Evolutionary conservation across 2,113 vertebrate species (phyloP).

Genomic region (Lophura nycthemera): DNA sequence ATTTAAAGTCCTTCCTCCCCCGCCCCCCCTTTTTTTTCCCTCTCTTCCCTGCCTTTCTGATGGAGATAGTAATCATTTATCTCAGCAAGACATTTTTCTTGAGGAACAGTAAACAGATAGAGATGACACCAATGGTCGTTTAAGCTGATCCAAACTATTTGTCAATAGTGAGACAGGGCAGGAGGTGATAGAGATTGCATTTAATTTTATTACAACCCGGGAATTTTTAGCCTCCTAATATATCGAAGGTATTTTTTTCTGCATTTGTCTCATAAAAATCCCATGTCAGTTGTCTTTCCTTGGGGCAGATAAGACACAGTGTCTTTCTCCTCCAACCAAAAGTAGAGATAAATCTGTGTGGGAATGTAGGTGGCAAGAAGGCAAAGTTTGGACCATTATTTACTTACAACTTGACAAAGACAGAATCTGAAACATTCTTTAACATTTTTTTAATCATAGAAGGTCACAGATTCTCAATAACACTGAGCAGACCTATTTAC

Average conservation of each 20-base stretch:
- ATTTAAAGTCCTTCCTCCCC: background rate
- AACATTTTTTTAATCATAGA: conserved; percentile 2
- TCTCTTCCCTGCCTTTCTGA: background rate
- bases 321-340: conserved; percentile 30
- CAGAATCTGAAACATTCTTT: background rate
- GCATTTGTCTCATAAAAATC: conserved; percentile 37
- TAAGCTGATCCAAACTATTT: conserved; percentile 60
- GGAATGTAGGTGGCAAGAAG: background rate
- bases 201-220: conserved; percentile 59
- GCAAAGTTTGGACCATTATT: background rate
- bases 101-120: conserved; percentile 50
- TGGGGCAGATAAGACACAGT: conserved; percentile 8
- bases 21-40: background rate
- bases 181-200: conserved; percentile 29
- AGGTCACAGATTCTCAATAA: background rate
- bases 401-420: conserved; percentile 20
- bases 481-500: background rate
- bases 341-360: background rate
- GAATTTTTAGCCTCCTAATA: conserved; percentile 44
- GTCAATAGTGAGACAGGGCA: conserved; percentile 30
- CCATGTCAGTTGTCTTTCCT: conserved; percentile 23
- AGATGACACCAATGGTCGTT: conserved; percentile 37
- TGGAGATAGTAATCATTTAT: conserved; percentile 58
- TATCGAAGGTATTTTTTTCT: conserved; percentile 21
- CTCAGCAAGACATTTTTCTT: conserved; percentile 52